Base-by-base conservation (phyloP, 2,888 invertebrate genomes). In the Athalia circularis region DNA sequence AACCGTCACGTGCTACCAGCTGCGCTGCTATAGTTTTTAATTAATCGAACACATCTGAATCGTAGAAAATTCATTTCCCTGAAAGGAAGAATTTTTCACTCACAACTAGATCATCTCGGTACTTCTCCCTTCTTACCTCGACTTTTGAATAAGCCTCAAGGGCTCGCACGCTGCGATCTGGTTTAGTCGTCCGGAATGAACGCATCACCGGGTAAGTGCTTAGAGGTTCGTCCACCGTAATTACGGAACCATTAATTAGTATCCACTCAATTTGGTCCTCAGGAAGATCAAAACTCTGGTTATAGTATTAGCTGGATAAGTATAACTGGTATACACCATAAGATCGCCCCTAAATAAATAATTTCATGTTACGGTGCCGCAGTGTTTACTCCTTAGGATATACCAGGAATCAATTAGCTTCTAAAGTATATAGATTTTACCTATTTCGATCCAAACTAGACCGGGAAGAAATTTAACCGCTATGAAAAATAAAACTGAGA, bases 241-340 rank as follows among this genome's bases (percentile, higher is more conserved):
- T 75, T 75, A 75, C 75, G 62, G 62, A 75, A 75, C 75, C 75
- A 64, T 75, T 75, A 75, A 75, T 75, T 75, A 75, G 75, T 75
- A 75, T 75, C 75, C 15, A 62, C 61, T 29, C 62, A 4, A 50
- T 9, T 43, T 11, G 7, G 62, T 29, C 61, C 75, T 75, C 11
- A 45, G 50, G 75, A n/a, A 59, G 59, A 29, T 29, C 29, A n/a
- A 59, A 47, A 59, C 47, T 61, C 72, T 8, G 29, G 29, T 29
- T 29, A 29, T 29, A 29, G 29, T 29, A 29, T 29, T 29, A 29
- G 29, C 29, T 29, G 29, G 29, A 29, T 29, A 29, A 29, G 29
- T 29, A 29, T 29, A 29, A 1, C 29, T 29, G 29, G 29, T 29
- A 29, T 29, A 29, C 29, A 29, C 29, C 29, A 29, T 29, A 29